A percentile compares a stretch with the other conserved stretches of the same genome.
phyloP scores from a whole-genome alignment of 2,888 invertebrate genomes.

The Neelides folsomi region DNA sequence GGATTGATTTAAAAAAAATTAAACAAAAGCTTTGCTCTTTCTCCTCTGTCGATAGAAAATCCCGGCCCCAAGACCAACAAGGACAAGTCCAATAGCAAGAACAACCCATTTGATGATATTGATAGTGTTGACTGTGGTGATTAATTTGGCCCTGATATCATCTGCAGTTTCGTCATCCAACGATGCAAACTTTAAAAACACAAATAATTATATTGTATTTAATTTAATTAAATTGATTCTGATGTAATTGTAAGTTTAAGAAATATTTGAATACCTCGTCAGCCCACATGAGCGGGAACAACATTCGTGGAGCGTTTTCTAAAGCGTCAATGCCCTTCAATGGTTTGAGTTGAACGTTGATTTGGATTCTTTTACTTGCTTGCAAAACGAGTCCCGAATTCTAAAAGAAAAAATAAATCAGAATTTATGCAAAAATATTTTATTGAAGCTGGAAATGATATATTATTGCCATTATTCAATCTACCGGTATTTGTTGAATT shows the following conservation, averaged over 20 bases:
- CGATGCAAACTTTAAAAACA: slow-evolving; percentile 6
- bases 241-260: too few species aligned
- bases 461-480: too few species aligned
- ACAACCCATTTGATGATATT: slow-evolving; percentile 14
- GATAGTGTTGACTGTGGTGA: slow-evolving; percentile 15
- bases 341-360: slow-evolving; percentile 3
- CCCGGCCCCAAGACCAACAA: slow-evolving; percentile 10
- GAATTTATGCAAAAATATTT: too few species aligned
- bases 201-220: too few species aligned
- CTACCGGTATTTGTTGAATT: too few species aligned
- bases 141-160: slow-evolving; percentile 9
- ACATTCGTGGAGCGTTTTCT: slow-evolving; percentile 4
- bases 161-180: slow-evolving; percentile 11
- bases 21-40: not conserved
- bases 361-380: slow-evolving; percentile 10
- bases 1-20: too few species aligned
- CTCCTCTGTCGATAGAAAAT: slow-evolving; percentile 4
- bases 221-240: too few species aligned
- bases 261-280: slow-evolving; percentile 27
- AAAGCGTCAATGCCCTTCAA: slow-evolving; percentile 4
- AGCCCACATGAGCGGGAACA: slow-evolving; percentile 8
- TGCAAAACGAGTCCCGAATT: slow-evolving; percentile 9
- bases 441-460: too few species aligned
- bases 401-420: slow-evolving; percentile 13
- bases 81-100: slow-evolving; percentile 8